A percentile compares a stretch with the other conserved stretches of the same genome.
Evolutionary conservation across 2,113 vertebrate genomes (phyloP).

Genomic region (Andinoacara biseriatus): DNA sequence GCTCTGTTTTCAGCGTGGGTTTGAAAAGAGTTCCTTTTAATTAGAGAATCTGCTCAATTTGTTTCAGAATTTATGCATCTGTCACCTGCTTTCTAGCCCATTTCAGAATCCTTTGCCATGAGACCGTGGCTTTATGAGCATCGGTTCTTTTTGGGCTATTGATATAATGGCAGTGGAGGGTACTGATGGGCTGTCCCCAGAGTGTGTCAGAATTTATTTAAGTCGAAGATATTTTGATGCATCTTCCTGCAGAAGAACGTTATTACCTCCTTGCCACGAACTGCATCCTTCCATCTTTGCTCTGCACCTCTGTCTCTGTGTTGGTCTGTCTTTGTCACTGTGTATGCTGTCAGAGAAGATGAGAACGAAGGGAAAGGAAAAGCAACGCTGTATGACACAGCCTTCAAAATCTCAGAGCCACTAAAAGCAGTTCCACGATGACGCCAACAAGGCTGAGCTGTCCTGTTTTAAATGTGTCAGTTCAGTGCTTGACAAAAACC

Average conservation of each 20-base stretch:
- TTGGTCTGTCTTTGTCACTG: constrained; percentile 49
- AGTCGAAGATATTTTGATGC: constrained; percentile 52
- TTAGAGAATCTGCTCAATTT: constrained; percentile 39
- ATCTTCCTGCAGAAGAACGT: constrained; percentile 42
- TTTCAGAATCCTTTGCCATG: constrained; percentile 36
- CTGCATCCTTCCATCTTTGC: not conserved
- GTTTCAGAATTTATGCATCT: constrained; percentile 24
- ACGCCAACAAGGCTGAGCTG: constrained; percentile 30
- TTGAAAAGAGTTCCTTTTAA: constrained; percentile 40
- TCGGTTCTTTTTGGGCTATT: constrained; percentile 41
- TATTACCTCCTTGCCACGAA: constrained; percentile 57
- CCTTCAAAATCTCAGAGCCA: constrained; percentile 45
- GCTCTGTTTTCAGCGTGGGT: not conserved
- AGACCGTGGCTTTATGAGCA: constrained; percentile 37
- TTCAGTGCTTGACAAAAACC: constrained; percentile 48
- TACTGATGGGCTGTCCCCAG: constrained; percentile 59
- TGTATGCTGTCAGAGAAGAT: constrained; percentile 33
- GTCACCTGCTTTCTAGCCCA: constrained; percentile 36
- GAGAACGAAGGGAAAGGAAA: constrained; percentile 17
- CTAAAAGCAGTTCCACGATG: constrained; percentile 51
- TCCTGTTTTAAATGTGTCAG: constrained; percentile 59
- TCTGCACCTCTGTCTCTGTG: constrained; percentile 24
- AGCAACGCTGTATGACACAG: constrained; percentile 65
- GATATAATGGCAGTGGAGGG: constrained; percentile 54
- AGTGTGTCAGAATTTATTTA: constrained; percentile 69